Evolutionary conservation across 2,888 invertebrate genomes (phyloP), one percentile per base, ranked within the genome.

Genomic region (Lagria hirta): DNA sequence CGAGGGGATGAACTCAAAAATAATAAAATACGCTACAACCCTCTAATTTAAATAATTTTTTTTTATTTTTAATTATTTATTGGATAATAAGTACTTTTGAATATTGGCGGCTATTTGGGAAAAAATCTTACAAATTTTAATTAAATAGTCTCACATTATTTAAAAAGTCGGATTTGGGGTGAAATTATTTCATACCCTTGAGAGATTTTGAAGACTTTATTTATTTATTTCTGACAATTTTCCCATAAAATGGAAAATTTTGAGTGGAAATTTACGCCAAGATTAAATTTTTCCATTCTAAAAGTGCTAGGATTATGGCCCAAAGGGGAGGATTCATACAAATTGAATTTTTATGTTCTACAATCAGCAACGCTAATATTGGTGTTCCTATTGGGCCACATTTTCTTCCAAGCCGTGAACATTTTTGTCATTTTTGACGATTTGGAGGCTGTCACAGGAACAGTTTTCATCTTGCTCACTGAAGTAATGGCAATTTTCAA

Each of bases 281-380:
- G n/a, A n/a, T n/a, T n/a, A n/a, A n/a, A n/a, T n/a, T n/a, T 38
- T 6, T 13, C 16, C 5, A 21, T 28, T 13, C 4, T 38, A 16
- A 29, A 18, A 22, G 8, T 8, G n/a, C 3, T 38, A 14, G 38
- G 38, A 5, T 15, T 38, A 7, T 38, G 38, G 38, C 38, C 38
- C n/a, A 5, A 10, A 16, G 34, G 34, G 3, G 20, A 38, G 4
- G 29, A 14, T 12, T 24, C 10, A 1, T 38, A 38, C 22, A 21
- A 18, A 14, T 15, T 23, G 3, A 18, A 20, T 4, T 8, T 32
- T 6, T 42, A 42, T 12, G 10, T 12, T 5, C 3, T 42, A 2
- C 35, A 35, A 13, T 8, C 34, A 1, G 8, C 12, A 3, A 10
- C 16, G 4, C 4, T 16, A 3, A 11, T 42, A n/a, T 7, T n/a